These are phyloP conservation scores for Vultur gryphus DNA, from an alignment of 2,797 vertebrate species.

Conservation along the genomic window DNA sequence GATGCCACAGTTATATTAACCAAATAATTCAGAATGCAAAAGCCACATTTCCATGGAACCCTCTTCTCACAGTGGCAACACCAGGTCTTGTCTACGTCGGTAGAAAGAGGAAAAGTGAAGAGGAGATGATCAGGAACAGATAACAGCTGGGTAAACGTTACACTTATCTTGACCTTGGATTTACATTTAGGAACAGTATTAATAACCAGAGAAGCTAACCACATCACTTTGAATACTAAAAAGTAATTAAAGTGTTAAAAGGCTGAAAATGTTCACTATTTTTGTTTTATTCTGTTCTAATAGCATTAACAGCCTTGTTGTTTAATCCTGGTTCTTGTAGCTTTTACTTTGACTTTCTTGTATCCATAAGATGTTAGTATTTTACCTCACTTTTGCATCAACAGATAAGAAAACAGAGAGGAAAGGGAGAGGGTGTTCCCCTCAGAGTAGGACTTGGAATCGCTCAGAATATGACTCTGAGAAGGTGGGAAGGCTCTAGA, in stretches of 20 bases:
- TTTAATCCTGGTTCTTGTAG: not conserved
- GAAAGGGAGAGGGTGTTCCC: not conserved
- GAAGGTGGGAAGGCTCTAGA: not conserved
- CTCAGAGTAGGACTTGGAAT: not conserved
- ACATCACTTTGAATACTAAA: not conserved
- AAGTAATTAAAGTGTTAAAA: not conserved
- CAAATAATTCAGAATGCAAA: not conserved
- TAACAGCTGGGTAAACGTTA: not conserved
- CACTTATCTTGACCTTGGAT: not conserved
- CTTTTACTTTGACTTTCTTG: not conserved
- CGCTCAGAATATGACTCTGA: not conserved
- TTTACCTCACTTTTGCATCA: not conserved
- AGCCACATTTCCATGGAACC: accelerated
- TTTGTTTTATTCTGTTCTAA: not conserved
- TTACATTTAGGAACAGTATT: not conserved
- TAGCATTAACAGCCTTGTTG: not conserved
- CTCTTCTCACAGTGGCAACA: not conserved
- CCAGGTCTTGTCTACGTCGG: not conserved
- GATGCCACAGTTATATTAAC: not conserved
- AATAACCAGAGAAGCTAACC: not conserved
- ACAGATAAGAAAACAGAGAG: not conserved
- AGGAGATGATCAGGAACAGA: not conserved
- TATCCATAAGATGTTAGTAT: not conserved
- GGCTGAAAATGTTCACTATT: not conserved
- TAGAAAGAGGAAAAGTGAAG: not conserved